A percentile compares a stretch with the other conserved stretches of the same genome.
Conservation (phyloP, 2,888 invertebrate species). For the Drosophila colorata region DNA sequence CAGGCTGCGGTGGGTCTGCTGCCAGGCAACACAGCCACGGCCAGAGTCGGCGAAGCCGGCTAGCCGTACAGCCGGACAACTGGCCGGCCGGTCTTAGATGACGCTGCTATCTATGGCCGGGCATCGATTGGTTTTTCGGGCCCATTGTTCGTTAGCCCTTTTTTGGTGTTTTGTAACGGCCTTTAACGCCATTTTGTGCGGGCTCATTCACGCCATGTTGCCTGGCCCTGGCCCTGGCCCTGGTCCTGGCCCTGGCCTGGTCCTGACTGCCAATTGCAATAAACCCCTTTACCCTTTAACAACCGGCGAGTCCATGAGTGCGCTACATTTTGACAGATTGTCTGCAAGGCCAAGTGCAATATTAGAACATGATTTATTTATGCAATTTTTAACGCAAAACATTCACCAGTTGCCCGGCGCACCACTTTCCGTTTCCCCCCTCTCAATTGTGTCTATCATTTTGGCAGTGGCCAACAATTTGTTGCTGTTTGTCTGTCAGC, state of each 20-base stretch:
- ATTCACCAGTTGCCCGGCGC: constrained; percentile 26
- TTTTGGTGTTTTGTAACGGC: constrained; percentile 65
- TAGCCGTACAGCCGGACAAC: constrained; percentile 12
- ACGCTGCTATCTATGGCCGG: constrained; percentile 69
- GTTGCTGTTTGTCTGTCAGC: constrained; percentile 43
- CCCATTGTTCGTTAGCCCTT: constrained; percentile 54
- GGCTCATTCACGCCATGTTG: constrained; percentile 72
- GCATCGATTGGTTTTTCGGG: constrained; percentile 74
- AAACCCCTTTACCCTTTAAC: constrained; percentile 6
- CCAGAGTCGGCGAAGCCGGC: too few relatives aligned
- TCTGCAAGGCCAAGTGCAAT: constrained; percentile 81
- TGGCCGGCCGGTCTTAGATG: constrained; percentile 47
- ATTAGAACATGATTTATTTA: constrained; percentile 83
- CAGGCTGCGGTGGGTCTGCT: constrained; percentile 45
- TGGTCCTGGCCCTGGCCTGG: background rate
- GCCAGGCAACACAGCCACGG: constrained; percentile 25
- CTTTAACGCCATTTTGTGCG: constrained; percentile 82
- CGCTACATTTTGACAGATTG: constrained; percentile 76
- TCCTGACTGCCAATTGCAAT: too few relatives aligned
- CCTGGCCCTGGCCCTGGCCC: constrained; percentile 6
- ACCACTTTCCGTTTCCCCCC: background rate
- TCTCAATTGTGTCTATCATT: constrained; percentile 73
- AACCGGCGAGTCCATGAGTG: background rate
- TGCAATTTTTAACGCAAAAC: constrained; percentile 79
- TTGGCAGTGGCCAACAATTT: constrained; percentile 71